Evolutionary conservation across 2,888 invertebrate species (phyloP).

Genomic region (Dendrolimus pini): DNA sequence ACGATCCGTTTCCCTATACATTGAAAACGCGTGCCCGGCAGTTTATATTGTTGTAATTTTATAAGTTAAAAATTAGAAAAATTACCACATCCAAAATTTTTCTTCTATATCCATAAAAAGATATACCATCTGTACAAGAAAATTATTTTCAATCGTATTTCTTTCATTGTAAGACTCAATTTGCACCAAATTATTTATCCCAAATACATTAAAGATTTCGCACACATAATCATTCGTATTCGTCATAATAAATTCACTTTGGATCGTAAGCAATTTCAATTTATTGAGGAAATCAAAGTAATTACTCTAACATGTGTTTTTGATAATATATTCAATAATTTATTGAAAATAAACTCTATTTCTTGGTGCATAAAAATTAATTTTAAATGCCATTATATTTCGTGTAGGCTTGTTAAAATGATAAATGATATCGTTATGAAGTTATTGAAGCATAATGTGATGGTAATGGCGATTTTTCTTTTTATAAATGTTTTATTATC

Average conservation of each 20-base stretch:
- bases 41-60: too few species aligned
- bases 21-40: too few species aligned
- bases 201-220: not conserved
- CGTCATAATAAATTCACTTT: slow-evolving; percentile 2
- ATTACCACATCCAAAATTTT: not conserved
- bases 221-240: not conserved
- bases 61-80: too few species aligned
- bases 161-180: not conserved
- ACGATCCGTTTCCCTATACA: too few species aligned
- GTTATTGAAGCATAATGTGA: not conserved
- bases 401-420: not conserved
- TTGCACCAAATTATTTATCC: not conserved
- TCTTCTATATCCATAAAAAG: not conserved
- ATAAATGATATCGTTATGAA: not conserved
- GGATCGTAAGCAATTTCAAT: slow-evolving; percentile 1
- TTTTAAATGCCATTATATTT: not conserved
- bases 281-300: not conserved
- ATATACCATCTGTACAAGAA: not conserved
- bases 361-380: not conserved
- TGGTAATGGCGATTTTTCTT: not conserved
- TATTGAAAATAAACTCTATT: not conserved
- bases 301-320: not conserved
- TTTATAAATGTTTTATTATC: not conserved
- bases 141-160: not conserved
- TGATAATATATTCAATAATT: not conserved